phyloP scores from a whole-genome alignment of 2,888 invertebrate genomes.

The Lissonota sp. region DNA sequence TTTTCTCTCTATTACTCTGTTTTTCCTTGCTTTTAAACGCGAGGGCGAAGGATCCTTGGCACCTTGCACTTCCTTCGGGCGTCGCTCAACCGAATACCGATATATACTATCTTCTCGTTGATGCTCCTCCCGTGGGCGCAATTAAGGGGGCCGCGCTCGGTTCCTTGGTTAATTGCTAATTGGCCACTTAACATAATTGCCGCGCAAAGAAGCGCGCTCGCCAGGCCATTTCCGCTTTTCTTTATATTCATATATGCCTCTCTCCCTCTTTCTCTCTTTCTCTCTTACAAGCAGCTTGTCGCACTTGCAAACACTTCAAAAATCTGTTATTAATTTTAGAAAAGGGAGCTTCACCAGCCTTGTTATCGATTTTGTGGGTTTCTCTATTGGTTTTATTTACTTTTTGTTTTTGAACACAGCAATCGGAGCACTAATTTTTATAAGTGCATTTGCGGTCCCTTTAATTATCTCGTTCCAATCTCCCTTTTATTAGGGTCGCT shows the following conservation, averaged over 20 bases:
- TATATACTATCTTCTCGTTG: conserved; percentile 40
- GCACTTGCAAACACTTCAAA: conserved; percentile 14
- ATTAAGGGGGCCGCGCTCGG: conserved; percentile 77
- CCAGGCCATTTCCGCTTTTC: conserved; percentile 80
- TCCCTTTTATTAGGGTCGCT: conserved; percentile 18
- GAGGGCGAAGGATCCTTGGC: conserved; percentile 43
- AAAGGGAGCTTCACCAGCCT: conserved; percentile 36
- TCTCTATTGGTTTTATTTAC: neutral
- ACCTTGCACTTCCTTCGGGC: conserved; percentile 53
- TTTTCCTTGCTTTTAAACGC: conserved; percentile 23
- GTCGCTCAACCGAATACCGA: conserved; percentile 49
- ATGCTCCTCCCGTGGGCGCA: conserved; percentile 67
- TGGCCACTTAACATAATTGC: conserved; percentile 81
- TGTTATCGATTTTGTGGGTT: conserved; percentile 56
- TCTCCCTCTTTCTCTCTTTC: conserved; percentile 63
- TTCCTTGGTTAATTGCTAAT: conserved; percentile 81
- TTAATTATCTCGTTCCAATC: conserved; percentile 3
- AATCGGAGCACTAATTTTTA: conserved; percentile 15
- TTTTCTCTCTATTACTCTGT: too few species aligned
- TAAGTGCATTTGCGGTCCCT: neutral
- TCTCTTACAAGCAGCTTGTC: conserved; percentile 2
- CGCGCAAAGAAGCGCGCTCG: conserved; percentile 76
- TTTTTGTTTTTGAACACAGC: conserved; percentile 35
- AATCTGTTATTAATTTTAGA: conserved; percentile 62
- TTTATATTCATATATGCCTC: conserved; percentile 64